Evolutionary conservation across 1,140 invertebrate genomes (phyloP), one percentile per base, ranked within the genome.

Genomic region (Euura lappo): DNA sequence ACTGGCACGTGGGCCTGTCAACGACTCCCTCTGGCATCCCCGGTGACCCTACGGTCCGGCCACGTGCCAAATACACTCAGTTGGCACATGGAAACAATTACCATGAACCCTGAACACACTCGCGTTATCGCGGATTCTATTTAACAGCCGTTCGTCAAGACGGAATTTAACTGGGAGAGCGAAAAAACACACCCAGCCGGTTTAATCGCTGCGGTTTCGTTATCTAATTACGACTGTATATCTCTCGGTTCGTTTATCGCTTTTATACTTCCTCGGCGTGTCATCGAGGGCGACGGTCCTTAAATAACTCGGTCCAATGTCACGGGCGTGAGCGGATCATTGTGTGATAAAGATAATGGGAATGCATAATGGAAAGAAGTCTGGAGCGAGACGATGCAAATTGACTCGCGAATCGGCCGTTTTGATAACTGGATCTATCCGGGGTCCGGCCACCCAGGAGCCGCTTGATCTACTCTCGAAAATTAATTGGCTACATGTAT

Each of bases 71-170:
- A 83, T 84, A 81, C 28, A 85, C 81, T 83, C 80, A 79, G 78
- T 84, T 84, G 83, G 83, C 83, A 83, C 81, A 80, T 81, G 81
- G 83, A 84, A 85, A 85, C 82, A 84, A 84, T 84, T 84, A 84
- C 51, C 51, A 28, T 28, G 28, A 28, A 8, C 78, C 78, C 78
- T 71, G 74, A 79, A 83, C 28, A 28, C 28, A 83, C 75, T 83
- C 78, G 73, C 78, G 77, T 79, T 81, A 81, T 83, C 78, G 73
- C 28, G 28, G 76, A 75, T 76, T 77, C 77, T 77, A 80, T 80
- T 80, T 60, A 8, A 77, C 65, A 72, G 60, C 43, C 73, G 71
- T 71, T 72, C 74, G 72, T 74, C 64, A 71, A 71, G 28, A 46
- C 64, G 69, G 28, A 28, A 28, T 28, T 28, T 28, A 28, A 28